A percentile compares a stretch with the other conserved stretches of the same genome.
Evolutionary conservation across 2,888 invertebrate genomes (phyloP).

Genomic region (Epinotia demarniana): DNA sequence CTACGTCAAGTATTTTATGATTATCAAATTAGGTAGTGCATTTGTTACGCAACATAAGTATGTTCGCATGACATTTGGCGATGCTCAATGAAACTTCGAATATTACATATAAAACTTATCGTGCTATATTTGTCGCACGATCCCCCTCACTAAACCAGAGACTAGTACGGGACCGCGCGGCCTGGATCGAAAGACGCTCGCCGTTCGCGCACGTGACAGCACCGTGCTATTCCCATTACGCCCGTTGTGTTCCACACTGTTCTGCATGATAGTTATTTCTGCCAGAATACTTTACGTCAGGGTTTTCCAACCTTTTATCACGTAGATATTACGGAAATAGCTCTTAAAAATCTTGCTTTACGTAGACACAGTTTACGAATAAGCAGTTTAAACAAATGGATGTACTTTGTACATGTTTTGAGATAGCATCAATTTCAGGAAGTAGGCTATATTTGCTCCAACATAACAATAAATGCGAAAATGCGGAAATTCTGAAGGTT

Average conservation of each 20-base stretch:
- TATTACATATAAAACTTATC: background rate
- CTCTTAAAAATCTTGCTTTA: too few species aligned
- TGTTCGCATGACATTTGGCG: too few species aligned
- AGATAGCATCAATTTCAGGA: background rate
- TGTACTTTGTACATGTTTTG: too few species aligned
- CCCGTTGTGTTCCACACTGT: slow-evolving; percentile 26
- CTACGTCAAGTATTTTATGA: too few species aligned
- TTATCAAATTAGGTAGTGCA: too few species aligned
- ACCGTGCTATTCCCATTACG: slow-evolving; percentile 37
- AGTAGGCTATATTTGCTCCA: background rate
- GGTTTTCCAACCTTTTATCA: background rate
- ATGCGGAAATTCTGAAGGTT: slow-evolving; percentile 2
- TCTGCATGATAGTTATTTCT: background rate
- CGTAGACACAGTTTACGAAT: too few species aligned
- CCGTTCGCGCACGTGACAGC: slow-evolving; percentile 32
- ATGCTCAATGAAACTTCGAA: too few species aligned
- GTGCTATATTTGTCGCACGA: background rate
- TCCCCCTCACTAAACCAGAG: slow-evolving; percentile 13
- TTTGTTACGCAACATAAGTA: too few species aligned
- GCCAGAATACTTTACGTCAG: background rate
- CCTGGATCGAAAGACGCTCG: slow-evolving; percentile 37
- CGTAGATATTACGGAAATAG: too few species aligned
- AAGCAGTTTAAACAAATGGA: too few species aligned
- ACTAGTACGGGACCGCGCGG: slow-evolving; percentile 21
- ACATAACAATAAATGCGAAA: background rate